Percentiles rank a stretch among this genome's conserved stretches.
Conservation (phyloP, 2,113 vertebrate species). For the Narcine bancroftii region DNA sequence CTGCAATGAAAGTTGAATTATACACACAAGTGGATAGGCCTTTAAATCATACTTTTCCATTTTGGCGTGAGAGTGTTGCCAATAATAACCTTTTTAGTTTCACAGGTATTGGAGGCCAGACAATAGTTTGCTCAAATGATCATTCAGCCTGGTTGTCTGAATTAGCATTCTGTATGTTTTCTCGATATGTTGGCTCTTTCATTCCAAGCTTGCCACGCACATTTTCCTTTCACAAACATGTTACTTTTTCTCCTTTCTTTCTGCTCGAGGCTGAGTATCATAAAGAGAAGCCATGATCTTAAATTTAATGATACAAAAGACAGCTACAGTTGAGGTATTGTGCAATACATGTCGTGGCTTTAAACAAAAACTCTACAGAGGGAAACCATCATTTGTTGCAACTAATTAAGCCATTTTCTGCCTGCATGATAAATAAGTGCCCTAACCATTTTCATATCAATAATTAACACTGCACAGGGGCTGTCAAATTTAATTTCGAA, state of each 20-base stretch:
- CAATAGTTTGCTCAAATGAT: background rate
- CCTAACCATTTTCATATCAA: conserved; percentile 35
- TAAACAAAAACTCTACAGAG: background rate
- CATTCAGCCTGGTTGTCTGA: background rate
- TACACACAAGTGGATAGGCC: background rate
- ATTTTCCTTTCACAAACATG: background rate
- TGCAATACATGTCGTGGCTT: conserved; percentile 9
- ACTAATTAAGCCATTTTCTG: conserved; percentile 32
- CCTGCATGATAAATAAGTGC: conserved; percentile 34
- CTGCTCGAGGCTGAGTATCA: background rate
- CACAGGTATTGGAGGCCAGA: background rate
- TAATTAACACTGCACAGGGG: conserved; percentile 32
- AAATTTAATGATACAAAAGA: background rate
- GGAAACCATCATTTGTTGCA: conserved; percentile 3
- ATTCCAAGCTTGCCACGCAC: background rate
- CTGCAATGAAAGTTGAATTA: background rate
- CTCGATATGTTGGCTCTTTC: background rate
- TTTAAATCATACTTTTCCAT: background rate
- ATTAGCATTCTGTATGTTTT: background rate
- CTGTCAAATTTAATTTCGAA: conserved; percentile 30
- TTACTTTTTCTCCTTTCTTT: background rate
- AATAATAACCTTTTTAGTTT: background rate
- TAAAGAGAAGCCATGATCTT: background rate
- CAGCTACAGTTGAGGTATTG: background rate
- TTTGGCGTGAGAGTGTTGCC: background rate